Base-by-base conservation (phyloP, 2,113 vertebrate genomes). In the Ochotona princeps region DNA sequence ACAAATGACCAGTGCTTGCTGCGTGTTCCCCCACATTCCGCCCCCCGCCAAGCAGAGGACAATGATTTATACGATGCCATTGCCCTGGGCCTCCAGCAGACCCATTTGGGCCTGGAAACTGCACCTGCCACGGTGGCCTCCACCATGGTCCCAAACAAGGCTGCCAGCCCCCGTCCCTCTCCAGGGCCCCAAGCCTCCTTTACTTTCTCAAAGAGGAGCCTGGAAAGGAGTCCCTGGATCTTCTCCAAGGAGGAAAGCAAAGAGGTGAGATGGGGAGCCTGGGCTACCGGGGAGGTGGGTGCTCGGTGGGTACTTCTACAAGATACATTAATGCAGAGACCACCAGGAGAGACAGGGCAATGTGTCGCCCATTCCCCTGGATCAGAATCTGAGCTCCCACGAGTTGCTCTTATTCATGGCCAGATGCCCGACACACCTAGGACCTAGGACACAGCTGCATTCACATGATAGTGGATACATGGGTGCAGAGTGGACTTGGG, bases 11-110 rank as follows among this genome's bases (percentile, higher is more conserved):
- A 44, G 0, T 11, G 0, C 32, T 21, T 67, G 8, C 79, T 38
- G 10, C 94, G 23, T 57, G n/a, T n/a, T n/a, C n/a, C 35, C 35
- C 67, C 20, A 3, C n/a, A n/a, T n/a, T n/a, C n/a, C n/a, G n/a
- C n/a, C 44, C 4, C 0, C 54, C 44, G 25, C 25, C 66, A 97
- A 95, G 60, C 4, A 5, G 85, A 92, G 54, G 96, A 96, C 28
- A 51, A 26, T 5, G 83, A 94, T 7, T 18, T 96, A 0, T 97
- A 97, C 8, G 96, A 98, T 0, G 81, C 96, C 28, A 86, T 96
- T 74, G 74, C 80, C 17, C 67, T 32, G 83, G 93, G 91, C n/a
- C 67, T 89, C 82, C 88, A 61, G 2, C 94, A 80, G 66, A 47
- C 78, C 66, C 38, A 17, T 4, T 63, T 47, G 18, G 74, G 72